These are phyloP conservation scores for Bicyclus anynana DNA, from an alignment of 1,140 invertebrate species.

Conservation along the genomic window DNA sequence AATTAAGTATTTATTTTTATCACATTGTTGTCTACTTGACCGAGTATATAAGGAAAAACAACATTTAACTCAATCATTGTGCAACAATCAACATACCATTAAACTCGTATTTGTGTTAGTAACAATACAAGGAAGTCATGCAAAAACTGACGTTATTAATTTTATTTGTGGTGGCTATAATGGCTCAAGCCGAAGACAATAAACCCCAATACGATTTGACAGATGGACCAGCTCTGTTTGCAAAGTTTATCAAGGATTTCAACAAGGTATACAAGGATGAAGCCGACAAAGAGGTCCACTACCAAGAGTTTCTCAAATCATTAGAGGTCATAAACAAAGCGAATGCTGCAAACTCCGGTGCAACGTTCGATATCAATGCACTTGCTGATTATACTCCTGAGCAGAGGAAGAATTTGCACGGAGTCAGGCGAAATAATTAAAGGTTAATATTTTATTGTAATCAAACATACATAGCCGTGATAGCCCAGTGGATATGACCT, in stretches of 20 bases:
- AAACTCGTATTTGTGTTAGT: background rate
- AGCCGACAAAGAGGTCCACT: conserved; percentile 19
- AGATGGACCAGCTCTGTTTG: conserved; percentile 23
- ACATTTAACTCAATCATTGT: background rate
- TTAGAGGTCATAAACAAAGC: conserved; percentile 24
- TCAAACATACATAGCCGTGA: no score
- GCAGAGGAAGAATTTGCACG: conserved; percentile 4
- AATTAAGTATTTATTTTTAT: no score
- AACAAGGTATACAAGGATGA: conserved; percentile 25
- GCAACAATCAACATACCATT: background rate
- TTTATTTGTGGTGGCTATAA: background rate
- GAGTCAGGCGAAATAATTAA: background rate
- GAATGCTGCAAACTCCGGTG: conserved; percentile 12
- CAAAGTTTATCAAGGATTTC: conserved; percentile 25
- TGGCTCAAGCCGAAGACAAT: background rate
- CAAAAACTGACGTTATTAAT: background rate
- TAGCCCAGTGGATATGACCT: no score
- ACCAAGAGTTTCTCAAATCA: conserved; percentile 19
- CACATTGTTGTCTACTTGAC: no score
- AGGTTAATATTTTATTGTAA: no score
- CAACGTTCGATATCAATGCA: conserved; percentile 21
- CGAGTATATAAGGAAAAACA: background rate
- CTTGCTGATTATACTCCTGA: conserved; percentile 24
- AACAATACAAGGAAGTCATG: background rate
- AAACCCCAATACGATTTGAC: conserved; percentile 24